A percentile compares a stretch with the other conserved stretches of the same genome.
Conservation (phyloP, 2,888 invertebrate species). For the Dynastes tityus region DNA sequence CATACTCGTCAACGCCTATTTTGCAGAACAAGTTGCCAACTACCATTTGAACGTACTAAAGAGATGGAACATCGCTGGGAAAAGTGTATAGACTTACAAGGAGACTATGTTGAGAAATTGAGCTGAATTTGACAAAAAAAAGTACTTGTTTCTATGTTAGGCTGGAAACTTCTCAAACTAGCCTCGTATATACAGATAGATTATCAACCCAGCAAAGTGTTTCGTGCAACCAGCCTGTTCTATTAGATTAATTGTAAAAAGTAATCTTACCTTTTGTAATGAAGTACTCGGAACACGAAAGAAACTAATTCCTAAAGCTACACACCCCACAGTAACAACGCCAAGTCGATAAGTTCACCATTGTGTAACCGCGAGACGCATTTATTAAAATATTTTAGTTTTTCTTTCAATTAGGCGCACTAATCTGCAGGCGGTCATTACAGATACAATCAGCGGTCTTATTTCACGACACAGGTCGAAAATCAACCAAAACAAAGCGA, state of each 20-base stretch:
- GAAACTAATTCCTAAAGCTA: constrained; percentile 12
- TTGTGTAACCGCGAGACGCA: constrained; percentile 32
- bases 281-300: constrained; percentile 37
- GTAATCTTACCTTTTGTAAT: constrained; percentile 25
- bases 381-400: constrained; percentile 48
- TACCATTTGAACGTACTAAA: no score
- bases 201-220: no score
- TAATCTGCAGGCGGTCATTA: constrained; percentile 35
- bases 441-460: constrained; percentile 37
- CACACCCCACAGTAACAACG: background rate
- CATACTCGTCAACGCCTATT: no score
- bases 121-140: no score
- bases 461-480: constrained; percentile 23
- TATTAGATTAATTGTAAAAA: constrained; percentile 17
- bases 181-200: no score
- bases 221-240: background rate
- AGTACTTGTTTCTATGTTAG: no score
- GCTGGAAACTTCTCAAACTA: no score
- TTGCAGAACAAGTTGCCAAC: no score
- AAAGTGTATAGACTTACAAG: no score
- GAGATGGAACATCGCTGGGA: no score
- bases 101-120: no score
- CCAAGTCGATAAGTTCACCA: constrained; percentile 1
- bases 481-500: constrained; percentile 7
- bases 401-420: constrained; percentile 46